phyloP scores from a whole-genome alignment of 2,797 vertebrate genomes.

The Diceros bicornis region DNA sequence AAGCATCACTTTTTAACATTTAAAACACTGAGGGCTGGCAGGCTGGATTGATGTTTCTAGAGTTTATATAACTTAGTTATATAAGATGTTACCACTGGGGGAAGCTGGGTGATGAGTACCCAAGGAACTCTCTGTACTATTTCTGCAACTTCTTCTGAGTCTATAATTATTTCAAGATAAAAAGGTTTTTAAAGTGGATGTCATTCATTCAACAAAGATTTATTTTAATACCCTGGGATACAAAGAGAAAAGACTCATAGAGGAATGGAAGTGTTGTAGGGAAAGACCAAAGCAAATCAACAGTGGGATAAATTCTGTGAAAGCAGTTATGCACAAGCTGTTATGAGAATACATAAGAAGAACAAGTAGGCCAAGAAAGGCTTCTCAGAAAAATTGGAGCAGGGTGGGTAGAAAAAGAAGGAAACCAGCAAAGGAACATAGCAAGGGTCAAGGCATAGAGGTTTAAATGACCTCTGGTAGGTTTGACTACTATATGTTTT shows the following conservation, averaged over 20 bases:
- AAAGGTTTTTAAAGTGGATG: neutral
- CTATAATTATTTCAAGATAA: neutral
- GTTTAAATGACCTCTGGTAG: neutral
- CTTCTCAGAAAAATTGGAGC: neutral
- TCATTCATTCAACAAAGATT: neutral
- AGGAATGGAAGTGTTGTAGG: neutral
- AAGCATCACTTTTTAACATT: neutral
- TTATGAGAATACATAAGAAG: neutral
- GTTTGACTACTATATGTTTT: neutral
- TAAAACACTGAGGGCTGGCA: neutral
- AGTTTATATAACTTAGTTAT: neutral
- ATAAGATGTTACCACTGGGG: neutral
- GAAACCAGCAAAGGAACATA: neutral
- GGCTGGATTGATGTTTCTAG: neutral
- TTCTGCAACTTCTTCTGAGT: conserved; percentile 9
- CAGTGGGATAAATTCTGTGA: neutral
- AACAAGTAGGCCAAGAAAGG: neutral
- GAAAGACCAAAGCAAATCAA: neutral
- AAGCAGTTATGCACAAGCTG: neutral
- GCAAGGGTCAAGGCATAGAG: neutral
- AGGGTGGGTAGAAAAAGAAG: neutral
- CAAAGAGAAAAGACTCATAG: neutral
- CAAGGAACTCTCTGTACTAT: neutral
- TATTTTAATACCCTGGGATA: neutral
- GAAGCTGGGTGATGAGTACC: neutral